phyloP scores from a whole-genome alignment of 2,113 vertebrate genomes.

The Elephantulus edwardii region DNA sequence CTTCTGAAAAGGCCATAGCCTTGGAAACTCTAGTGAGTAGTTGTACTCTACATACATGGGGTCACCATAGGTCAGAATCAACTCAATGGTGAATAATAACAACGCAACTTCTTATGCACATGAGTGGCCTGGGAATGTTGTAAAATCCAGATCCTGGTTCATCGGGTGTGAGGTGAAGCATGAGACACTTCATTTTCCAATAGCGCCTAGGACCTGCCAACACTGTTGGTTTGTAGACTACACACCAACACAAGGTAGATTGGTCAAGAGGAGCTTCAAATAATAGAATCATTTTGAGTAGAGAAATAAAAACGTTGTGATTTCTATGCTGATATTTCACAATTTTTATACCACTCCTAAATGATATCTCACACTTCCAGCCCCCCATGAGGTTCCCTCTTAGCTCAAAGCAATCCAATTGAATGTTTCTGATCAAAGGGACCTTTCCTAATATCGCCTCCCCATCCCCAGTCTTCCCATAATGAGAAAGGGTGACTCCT shows the following conservation, averaged over 20 bases:
- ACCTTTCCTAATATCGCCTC: neutral
- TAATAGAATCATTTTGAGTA: conserved; percentile 24
- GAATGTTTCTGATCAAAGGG: conserved; percentile 3
- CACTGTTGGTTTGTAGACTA: neutral
- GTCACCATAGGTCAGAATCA: no score
- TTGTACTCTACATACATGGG: no score
- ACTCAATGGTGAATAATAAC: neutral
- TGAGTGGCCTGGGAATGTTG: neutral
- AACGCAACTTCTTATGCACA: neutral
- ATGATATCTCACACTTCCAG: no score
- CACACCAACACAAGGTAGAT: neutral
- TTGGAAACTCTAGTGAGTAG: neutral
- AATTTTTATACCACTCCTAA: neutral
- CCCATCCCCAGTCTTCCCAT: neutral
- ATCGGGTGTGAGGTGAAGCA: neutral
- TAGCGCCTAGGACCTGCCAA: neutral
- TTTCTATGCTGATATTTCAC: conserved; percentile 17
- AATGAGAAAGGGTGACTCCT: neutral
- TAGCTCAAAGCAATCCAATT: neutral
- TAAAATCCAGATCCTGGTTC: neutral
- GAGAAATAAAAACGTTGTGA: neutral
- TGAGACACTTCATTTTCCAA: neutral
- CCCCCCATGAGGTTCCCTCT: neutral
- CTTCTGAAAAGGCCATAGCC: neutral
- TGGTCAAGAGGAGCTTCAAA: neutral